Percentiles rank a stretch among this genome's conserved stretches.
Evolutionary conservation across 2,797 vertebrate genomes (phyloP).

Genomic region (Mycteria americana): DNA sequence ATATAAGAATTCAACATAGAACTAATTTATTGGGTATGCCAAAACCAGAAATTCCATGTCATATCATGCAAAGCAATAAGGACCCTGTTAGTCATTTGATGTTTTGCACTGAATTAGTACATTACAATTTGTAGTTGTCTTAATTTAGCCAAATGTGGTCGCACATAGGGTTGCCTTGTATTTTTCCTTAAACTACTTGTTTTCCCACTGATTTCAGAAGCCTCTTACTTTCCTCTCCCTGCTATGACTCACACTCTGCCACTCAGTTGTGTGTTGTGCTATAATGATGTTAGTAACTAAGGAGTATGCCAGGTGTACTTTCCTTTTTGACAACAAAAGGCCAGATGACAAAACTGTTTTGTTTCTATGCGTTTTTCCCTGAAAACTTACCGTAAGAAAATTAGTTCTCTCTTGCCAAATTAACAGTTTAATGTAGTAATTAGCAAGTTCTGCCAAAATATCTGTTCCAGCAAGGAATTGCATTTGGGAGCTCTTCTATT

Average conservation of each 20-base stretch:
- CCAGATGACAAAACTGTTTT: conserved; percentile 42
- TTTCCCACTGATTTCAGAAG: neutral
- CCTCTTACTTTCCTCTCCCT: neutral
- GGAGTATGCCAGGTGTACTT: neutral
- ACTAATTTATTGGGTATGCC: neutral
- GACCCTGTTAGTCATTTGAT: neutral
- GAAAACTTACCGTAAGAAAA: conserved; percentile 55
- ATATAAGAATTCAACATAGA: neutral
- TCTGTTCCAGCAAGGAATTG: conserved; percentile 56
- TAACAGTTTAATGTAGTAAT: conserved; percentile 62
- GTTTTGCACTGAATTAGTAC: neutral
- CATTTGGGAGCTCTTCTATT: conserved; percentile 59
- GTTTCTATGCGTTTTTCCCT: conserved; percentile 34
- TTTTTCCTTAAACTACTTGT: neutral
- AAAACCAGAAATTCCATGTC: neutral
- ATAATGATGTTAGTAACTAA: neutral
- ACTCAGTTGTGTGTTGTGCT: neutral
- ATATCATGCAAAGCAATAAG: neutral
- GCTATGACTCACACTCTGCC: neutral
- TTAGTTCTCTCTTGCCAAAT: conserved; percentile 51
- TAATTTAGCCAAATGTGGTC: neutral
- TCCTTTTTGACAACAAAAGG: conserved; percentile 26
- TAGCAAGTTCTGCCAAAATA: conserved; percentile 69
- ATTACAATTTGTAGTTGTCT: neutral
- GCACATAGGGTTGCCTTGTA: neutral